phyloP scores from a whole-genome alignment of 2,113 vertebrate species.

The Podilymbus podiceps region DNA sequence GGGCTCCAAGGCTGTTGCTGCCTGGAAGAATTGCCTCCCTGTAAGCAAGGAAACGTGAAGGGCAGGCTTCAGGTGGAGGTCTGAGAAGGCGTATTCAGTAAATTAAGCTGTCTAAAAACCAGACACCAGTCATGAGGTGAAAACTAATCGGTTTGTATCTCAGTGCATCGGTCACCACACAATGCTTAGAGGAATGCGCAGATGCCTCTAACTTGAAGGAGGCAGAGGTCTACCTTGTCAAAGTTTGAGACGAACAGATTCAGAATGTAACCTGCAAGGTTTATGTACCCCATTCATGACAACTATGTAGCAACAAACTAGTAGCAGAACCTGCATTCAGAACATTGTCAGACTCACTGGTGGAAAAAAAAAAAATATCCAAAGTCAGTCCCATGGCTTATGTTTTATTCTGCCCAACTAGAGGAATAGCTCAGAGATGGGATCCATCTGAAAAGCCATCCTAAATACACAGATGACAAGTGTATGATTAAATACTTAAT shows the following conservation, averaged over 20 bases:
- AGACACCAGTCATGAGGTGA: background rate
- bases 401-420: background rate
- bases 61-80: background rate
- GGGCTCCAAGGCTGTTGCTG: background rate
- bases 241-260: background rate
- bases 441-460: background rate
- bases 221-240: background rate
- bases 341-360: background rate
- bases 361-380: background rate
- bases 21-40: background rate
- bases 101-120: background rate
- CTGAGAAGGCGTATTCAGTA: background rate
- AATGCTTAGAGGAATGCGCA: background rate
- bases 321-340: background rate
- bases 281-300: background rate
- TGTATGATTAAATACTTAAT: background rate
- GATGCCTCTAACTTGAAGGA: background rate
- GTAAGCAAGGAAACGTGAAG: background rate
- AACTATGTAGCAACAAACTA: background rate
- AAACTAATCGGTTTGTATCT: background rate
- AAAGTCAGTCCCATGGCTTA: background rate
- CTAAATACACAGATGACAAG: background rate
- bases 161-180: background rate
- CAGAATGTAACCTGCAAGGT: background rate
- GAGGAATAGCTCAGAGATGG: background rate